Percentiles rank a stretch among this genome's conserved stretches.
These are phyloP conservation scores for Ditylenchus weischeri DNA, from an alignment of 2,888 invertebrate genomes.

Conservation along the genomic window DNA sequence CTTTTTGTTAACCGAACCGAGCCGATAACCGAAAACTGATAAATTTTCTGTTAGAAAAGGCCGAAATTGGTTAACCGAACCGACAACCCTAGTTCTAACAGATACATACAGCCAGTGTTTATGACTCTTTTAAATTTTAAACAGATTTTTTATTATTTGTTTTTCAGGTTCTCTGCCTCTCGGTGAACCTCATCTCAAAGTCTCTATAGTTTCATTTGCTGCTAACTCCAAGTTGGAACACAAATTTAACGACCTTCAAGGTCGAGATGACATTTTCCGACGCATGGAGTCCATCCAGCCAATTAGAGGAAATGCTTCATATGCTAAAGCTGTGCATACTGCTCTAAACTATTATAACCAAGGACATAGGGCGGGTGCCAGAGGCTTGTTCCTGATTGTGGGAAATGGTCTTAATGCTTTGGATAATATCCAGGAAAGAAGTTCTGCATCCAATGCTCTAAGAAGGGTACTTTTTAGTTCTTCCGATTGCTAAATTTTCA, in stretches of 20 bases:
- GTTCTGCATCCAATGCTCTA: slow-evolving; percentile 24
- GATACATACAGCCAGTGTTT: no score
- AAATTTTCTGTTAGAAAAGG: no score
- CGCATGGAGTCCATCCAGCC: slow-evolving; percentile 36
- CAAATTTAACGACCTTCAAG: slow-evolving; percentile 35
- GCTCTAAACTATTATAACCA: slow-evolving; percentile 36
- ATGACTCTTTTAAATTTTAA: no score
- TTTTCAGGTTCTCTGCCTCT: slow-evolving; percentile 41
- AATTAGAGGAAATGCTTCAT: slow-evolving; percentile 32
- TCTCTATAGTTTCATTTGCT: slow-evolving; percentile 42
- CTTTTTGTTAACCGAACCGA: no score
- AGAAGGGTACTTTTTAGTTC: slow-evolving; percentile 10
- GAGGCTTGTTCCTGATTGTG: slow-evolving; percentile 42
- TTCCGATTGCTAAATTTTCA: no score
- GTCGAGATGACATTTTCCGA: slow-evolving; percentile 32
- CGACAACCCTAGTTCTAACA: no score
- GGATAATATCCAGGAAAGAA: slow-evolving; percentile 32
- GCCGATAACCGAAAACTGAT: no score
- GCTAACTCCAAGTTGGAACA: slow-evolving; percentile 32
- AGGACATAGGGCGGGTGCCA: slow-evolving; percentile 33
- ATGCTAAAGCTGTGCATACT: slow-evolving; percentile 38
- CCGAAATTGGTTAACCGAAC: no score
- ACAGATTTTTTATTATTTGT: no score
- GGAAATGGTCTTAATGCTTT: slow-evolving; percentile 38
- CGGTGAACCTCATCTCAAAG: slow-evolving; percentile 33